Percentiles rank a stretch among this genome's conserved stretches.
Conservation (phyloP, 2,888 invertebrate genomes). For the Ornithoptera priamus region DNA sequence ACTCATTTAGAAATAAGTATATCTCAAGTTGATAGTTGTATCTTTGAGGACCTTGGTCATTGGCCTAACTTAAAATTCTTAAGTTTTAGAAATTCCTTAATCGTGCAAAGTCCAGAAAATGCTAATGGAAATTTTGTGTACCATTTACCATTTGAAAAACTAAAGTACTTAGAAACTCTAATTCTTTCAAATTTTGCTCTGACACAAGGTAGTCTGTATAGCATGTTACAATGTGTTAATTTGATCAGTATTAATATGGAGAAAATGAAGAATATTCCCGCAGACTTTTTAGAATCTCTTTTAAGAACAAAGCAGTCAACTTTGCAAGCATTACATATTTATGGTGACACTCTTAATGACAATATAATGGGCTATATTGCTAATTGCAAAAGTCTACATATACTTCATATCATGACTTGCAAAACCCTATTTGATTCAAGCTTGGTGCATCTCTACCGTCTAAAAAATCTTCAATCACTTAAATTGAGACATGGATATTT, state of each 20-base stretch:
- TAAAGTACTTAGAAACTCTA: conserved; percentile 67
- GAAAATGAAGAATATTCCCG: conserved; percentile 78
- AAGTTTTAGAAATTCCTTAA: conserved; percentile 76
- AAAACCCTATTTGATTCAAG: conserved; percentile 77
- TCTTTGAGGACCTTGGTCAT: conserved; percentile 72
- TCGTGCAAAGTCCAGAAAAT: conserved; percentile 70
- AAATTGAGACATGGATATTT: conserved; percentile 77
- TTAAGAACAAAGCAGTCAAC: conserved; percentile 65
- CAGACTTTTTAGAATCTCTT: conserved; percentile 71
- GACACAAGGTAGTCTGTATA: conserved; percentile 69
- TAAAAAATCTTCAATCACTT: conserved; percentile 71
- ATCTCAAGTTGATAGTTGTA: conserved; percentile 77
- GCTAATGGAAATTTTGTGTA: conserved; percentile 74
- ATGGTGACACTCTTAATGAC: conserved; percentile 76
- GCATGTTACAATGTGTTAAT: conserved; percentile 71
- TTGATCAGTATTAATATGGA: conserved; percentile 77
- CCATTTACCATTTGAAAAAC: conserved; percentile 73
- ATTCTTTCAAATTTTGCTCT: conserved; percentile 75
- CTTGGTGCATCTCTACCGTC: conserved; percentile 65
- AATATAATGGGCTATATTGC: conserved; percentile 71
- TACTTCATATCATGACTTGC: conserved; percentile 76
- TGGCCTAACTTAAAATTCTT: conserved; percentile 76
- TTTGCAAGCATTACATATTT: conserved; percentile 69
- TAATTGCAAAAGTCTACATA: conserved; percentile 64
- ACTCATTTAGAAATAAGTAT: conserved; percentile 79